Base-by-base conservation (phyloP, 1,140 invertebrate species). In the Pseudachorutes palmiensis region DNA sequence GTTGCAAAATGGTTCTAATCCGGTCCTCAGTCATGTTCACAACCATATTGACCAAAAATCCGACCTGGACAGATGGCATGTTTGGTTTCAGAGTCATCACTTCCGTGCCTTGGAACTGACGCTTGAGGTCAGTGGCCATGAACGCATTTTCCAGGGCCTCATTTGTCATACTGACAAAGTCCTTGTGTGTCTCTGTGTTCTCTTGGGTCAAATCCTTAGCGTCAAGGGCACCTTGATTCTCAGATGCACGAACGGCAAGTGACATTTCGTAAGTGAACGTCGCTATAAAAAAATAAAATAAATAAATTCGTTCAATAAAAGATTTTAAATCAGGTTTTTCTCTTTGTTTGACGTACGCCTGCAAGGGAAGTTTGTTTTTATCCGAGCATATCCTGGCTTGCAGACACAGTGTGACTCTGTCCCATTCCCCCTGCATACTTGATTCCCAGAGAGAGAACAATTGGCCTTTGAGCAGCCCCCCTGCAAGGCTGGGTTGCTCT, bases 311-410 rank as follows among this genome's bases (percentile, higher is more conserved):
- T 30, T 24, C 36, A 19, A 5, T 49, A 30, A 12, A 2, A 9
- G 14, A 28, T 24, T 28, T 61, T 28, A 30, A 31, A 28, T 24
- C 5, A 19, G 14, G 16, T 24, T 28, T n/a, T n/a, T n/a, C n/a
- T n/a, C n/a, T 28, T 61, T 9, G 31, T 61, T 3, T 61, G 9
- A 81, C 82, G 87, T 83, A 92, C 90, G 90, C 84, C 90, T 91
- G 76, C 91, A 94, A 30, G 89, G 88, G 70, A 86, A 82, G 76
- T 91, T 89, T 1, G 84, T 84, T 80, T 92, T 91, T 84, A 92
- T 90, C 75, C 90, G 83, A 1, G 89, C 88, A 74, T 92, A 94
- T 33, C 92, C 91, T 19, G 90, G 87, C 72, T 90, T 82, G 74
- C 92, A 95, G 0, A 88, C 82, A 75, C 92, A 95, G 74, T 85